Conservation (phyloP, 2,888 invertebrate species). For the Netelia inedita region DNA sequence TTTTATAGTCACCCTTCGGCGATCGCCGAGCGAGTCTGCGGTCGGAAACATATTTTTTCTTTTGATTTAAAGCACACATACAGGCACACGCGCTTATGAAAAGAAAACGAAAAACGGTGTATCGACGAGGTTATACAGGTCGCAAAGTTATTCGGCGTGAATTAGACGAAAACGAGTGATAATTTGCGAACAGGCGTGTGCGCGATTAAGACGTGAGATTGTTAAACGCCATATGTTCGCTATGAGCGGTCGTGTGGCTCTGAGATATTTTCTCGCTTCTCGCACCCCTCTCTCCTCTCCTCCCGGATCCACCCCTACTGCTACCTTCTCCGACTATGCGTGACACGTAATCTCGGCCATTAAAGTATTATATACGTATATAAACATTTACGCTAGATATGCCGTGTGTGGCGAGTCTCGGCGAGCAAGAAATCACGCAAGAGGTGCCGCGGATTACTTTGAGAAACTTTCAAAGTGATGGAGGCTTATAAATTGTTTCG, state of each 20-base stretch:
- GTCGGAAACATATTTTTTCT: conserved; percentile 49
- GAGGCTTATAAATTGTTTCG: conserved; percentile 71
- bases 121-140: conserved; percentile 43
- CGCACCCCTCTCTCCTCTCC: not conserved
- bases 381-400: not conserved
- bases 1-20: conserved; percentile 50
- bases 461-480: conserved; percentile 66
- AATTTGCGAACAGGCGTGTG: conserved; percentile 75
- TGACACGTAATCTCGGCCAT: conserved; percentile 78
- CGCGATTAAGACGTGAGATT: conserved; percentile 80
- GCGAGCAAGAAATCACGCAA: conserved; percentile 77
- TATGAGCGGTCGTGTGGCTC: conserved; percentile 37
- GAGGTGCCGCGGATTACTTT: conserved; percentile 79
- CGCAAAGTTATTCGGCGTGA: conserved; percentile 67
- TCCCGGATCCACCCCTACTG: not conserved
- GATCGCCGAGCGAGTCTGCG: conserved; percentile 53
- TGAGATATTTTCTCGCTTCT: conserved; percentile 18
- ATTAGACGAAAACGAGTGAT: conserved; percentile 74
- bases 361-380: conserved; percentile 69
- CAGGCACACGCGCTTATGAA: conserved; percentile 32
- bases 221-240: conserved; percentile 67
- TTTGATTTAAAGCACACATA: not conserved
- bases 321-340: conserved; percentile 72
- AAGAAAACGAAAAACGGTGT: conserved; percentile 13
- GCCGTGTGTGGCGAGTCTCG: not conserved